Base-by-base conservation (phyloP, 2,888 invertebrate genomes). In the Morpho helenor region DNA sequence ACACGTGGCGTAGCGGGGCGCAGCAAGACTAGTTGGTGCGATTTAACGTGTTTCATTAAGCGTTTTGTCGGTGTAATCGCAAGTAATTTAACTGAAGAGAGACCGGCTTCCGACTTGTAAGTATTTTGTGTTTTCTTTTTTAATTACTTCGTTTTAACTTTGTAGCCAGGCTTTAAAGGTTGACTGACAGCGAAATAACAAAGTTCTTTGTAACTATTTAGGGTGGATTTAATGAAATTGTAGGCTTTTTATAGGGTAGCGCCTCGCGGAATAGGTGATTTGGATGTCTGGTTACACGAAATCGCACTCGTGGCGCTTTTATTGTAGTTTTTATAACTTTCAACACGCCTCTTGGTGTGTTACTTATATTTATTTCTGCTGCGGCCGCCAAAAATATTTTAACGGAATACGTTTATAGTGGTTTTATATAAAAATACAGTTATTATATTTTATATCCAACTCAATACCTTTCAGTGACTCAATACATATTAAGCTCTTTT, bases 71-170 rank as follows among this genome's bases (percentile, higher is more conserved):
- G 89, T 87, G 86, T 90, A 89, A 90, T 89, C 88, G 87, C 87
- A 80, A 90, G 88, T 89, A 87, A 89, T 89, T 89, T 89, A 88
- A 89, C 84, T 87, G 88, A 87, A 88, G 89, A 88, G 87, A 86
- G 85, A 83, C 82, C 82, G 82, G 87, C 87, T 88, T 88, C 89
- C 87, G 87, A 90, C 87, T 89, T 85, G 86, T 87, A 87, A 89
- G 88, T 87, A 89, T 89, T 89, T 87, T 89, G 87, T 87, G 87
- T 88, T 89, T 88, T 88, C 88, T 88, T 89, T 89, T 89, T 89
- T 90, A 90, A 88, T 89, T 89, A 89, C 88, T 87, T 89, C 86
- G 88, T 89, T 89, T 87, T 84, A 90, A 90, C 88, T 90, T 89
- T 85, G 88, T 87, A 87, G 87, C 78, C 77, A 79, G 80, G 82